phyloP scores from a whole-genome alignment of 2,888 invertebrate species.

The Nemoura dubitans region DNA sequence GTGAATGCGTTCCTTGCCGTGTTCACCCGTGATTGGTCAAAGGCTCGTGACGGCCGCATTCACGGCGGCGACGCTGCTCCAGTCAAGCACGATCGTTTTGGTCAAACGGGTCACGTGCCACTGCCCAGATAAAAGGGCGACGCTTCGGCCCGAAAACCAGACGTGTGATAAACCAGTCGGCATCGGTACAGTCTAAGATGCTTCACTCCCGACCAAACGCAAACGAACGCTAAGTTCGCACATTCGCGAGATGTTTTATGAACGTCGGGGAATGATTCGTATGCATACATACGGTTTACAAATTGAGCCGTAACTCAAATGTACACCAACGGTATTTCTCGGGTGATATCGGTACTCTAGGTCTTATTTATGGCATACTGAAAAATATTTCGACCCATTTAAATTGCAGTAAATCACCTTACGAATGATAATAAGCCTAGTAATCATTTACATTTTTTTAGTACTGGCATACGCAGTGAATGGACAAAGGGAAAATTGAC shows the following conservation, averaged over 20 bases:
- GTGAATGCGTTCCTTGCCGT: background rate
- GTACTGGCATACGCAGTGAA: background rate
- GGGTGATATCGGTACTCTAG: background rate
- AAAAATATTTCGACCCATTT: conserved; percentile 7
- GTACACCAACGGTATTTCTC: background rate
- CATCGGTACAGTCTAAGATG: background rate
- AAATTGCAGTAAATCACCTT: background rate
- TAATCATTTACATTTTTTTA: background rate
- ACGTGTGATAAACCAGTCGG: background rate
- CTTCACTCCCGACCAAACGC: background rate
- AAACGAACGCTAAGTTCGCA: background rate
- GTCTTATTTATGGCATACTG: background rate
- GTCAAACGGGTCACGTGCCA: background rate
- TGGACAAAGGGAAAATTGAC: background rate
- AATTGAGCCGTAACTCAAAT: background rate
- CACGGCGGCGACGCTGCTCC: background rate
- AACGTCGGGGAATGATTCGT: background rate
- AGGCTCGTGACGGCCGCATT: background rate
- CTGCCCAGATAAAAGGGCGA: background rate
- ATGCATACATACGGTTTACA: background rate
- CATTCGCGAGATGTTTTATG: background rate
- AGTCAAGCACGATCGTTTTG: background rate
- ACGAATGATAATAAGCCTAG: background rate
- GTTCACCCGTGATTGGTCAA: background rate
- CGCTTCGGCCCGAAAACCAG: background rate